Conservation (phyloP, 2,113 vertebrate species). For the Rhinolophus ferrumequinum region DNA sequence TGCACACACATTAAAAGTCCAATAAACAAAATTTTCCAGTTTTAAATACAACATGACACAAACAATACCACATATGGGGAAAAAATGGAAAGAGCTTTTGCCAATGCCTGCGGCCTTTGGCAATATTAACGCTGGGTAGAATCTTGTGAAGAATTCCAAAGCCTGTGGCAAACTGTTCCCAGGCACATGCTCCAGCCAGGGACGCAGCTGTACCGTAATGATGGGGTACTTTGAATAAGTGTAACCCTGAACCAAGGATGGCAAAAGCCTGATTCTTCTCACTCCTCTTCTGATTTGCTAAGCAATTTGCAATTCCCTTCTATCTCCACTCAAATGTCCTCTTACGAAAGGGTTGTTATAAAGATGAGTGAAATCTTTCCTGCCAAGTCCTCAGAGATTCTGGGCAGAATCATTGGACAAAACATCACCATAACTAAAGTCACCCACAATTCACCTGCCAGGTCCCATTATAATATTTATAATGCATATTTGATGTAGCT, state of each 20-base stretch:
- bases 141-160: slow-evolving; percentile 16
- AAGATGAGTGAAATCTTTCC: neutral
- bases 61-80: slow-evolving; percentile 34
- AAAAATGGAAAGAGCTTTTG: slow-evolving; percentile 49
- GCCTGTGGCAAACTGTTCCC: neutral
- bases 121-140: neutral
- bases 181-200: neutral
- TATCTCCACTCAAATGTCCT: neutral
- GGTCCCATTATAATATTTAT: neutral
- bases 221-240: neutral
- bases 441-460: neutral
- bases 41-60: slow-evolving; percentile 48
- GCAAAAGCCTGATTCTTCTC: neutral
- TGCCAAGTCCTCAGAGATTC: neutral
- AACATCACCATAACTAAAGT: neutral
- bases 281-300: neutral
- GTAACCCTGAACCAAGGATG: neutral
- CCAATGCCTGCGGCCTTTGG: slow-evolving; percentile 31
- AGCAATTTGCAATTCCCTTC: neutral
- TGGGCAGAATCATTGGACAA: neutral
- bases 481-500: neutral
- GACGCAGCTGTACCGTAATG: neutral
- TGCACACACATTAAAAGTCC: neutral
- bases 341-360: neutral
- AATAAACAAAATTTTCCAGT: slow-evolving; percentile 26